A percentile compares a stretch with the other conserved stretches of the same genome.
These are phyloP conservation scores for Kryptolebias marmoratus DNA, from an alignment of 2,113 vertebrate genomes.

Conservation along the genomic window DNA sequence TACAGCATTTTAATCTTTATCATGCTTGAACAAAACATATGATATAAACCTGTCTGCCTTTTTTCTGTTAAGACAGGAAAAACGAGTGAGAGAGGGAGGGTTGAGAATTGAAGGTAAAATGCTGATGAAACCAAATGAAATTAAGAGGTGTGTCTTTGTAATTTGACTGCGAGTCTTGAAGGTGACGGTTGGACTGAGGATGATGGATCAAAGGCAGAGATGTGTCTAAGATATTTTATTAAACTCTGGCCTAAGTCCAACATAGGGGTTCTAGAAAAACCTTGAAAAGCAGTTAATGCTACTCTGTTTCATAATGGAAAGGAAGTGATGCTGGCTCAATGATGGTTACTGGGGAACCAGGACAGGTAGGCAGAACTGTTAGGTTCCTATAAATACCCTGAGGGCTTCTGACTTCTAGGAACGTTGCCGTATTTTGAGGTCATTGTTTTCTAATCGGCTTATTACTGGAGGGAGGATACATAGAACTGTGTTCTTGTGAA, in stretches of 20 bases:
- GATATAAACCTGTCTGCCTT: constrained; percentile 42
- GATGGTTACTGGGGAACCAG: constrained; percentile 49
- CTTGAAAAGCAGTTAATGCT: constrained; percentile 47
- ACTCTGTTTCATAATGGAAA: constrained; percentile 24
- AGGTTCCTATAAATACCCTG: constrained; percentile 74
- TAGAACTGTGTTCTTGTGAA: constrained; percentile 44
- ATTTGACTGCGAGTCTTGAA: constrained; percentile 27
- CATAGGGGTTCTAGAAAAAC: constrained; percentile 41
- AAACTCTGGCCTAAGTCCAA: constrained; percentile 17
- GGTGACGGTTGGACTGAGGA: constrained; percentile 2
- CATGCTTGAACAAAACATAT: constrained; percentile 31
- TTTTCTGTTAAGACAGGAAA: constrained; percentile 20
- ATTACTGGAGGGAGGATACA: constrained; percentile 42
- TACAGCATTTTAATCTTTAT: constrained; percentile 44
- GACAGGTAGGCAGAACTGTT: constrained; percentile 57
- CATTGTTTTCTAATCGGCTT: constrained; percentile 63
- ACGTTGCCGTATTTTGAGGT: constrained; percentile 60
- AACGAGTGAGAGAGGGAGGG: background rate
- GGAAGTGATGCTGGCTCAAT: constrained; percentile 49
- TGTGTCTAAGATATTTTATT: constrained; percentile 20
- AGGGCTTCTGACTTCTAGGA: constrained; percentile 75
- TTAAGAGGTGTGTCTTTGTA: constrained; percentile 40
- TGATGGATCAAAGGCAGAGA: constrained; percentile 26
- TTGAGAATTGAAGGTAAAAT: constrained; percentile 54
- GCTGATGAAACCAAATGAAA: constrained; percentile 75